Evolutionary conservation across 2,888 invertebrate genomes (phyloP).

Genomic region (Pheosia gnoma): DNA sequence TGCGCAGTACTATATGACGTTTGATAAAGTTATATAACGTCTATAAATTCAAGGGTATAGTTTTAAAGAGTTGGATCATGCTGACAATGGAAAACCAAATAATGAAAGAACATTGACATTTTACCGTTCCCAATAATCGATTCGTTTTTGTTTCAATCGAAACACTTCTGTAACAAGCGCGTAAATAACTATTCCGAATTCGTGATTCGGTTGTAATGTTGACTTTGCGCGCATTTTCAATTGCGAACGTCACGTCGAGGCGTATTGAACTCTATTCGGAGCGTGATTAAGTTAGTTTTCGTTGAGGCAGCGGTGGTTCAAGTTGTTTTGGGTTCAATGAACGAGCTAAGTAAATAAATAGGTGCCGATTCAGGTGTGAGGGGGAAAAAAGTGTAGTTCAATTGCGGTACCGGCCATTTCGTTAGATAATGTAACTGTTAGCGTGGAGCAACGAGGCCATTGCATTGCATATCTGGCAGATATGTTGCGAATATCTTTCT

Average conservation of each 20-base stretch:
- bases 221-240: background rate
- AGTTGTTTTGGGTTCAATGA: slow-evolving; percentile 62
- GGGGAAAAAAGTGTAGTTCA: slow-evolving; percentile 45
- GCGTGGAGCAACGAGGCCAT: background rate
- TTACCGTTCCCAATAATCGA: slow-evolving; percentile 13
- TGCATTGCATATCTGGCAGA: background rate
- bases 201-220: slow-evolving; percentile 6
- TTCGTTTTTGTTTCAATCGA: slow-evolving; percentile 2
- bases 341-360: slow-evolving; percentile 69
- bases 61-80: too few species aligned
- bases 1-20: too few species aligned
- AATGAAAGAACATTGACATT: background rate
- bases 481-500: background rate
- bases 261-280: background rate
- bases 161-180: slow-evolving; percentile 18
- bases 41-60: too few species aligned
- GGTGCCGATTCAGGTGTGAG: slow-evolving; percentile 56
- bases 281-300: slow-evolving; percentile 28
- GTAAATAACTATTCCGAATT: slow-evolving; percentile 13
- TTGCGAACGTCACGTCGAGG: background rate
- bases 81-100: too few species aligned
- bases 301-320: slow-evolving; percentile 6
- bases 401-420: slow-evolving; percentile 49
- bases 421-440: slow-evolving; percentile 5
- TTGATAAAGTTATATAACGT: too few species aligned